phyloP scores from a whole-genome alignment of 2,797 vertebrate species.

The Cynopterus sphinx region DNA sequence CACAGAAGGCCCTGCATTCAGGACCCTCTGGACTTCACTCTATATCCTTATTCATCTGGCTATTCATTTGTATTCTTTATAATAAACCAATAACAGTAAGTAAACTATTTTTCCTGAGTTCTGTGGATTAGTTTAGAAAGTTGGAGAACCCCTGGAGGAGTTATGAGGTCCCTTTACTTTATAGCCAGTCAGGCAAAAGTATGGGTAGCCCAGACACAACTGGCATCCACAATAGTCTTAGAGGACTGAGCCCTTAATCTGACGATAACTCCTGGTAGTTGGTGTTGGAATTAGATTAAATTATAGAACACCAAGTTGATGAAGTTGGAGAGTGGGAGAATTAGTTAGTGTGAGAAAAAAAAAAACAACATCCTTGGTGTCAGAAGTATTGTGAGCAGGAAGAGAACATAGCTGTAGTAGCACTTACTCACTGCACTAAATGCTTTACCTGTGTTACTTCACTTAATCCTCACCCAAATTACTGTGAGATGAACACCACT shows the following conservation, averaged over 20 bases:
- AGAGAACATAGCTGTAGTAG: not conserved
- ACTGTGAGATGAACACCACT: not conserved
- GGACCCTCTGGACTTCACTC: not conserved
- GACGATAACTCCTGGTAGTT: not conserved
- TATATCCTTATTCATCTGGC: not conserved
- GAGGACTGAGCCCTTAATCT: not conserved
- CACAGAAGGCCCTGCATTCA: not conserved
- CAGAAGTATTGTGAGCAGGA: not conserved
- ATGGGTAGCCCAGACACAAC: not conserved
- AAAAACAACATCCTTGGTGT: not conserved
- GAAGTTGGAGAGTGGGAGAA: not conserved
- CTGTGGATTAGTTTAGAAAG: not conserved
- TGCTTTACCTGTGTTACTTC: not conserved
- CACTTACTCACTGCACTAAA: not conserved
- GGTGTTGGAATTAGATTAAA: not conserved
- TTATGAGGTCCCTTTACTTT: not conserved
- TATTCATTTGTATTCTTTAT: not conserved
- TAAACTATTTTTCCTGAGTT: not conserved
- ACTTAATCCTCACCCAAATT: not conserved
- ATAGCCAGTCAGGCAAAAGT: not conserved
- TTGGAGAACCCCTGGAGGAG: not conserved
- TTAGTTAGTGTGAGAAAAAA: not conserved
- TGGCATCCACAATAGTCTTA: not conserved
- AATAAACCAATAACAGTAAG: not conserved
- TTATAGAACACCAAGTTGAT: not conserved